Percentiles rank a stretch among this genome's conserved stretches.
Evolutionary conservation across 1,140 invertebrate species (phyloP).

Genomic region (Camponotus floridanus): DNA sequence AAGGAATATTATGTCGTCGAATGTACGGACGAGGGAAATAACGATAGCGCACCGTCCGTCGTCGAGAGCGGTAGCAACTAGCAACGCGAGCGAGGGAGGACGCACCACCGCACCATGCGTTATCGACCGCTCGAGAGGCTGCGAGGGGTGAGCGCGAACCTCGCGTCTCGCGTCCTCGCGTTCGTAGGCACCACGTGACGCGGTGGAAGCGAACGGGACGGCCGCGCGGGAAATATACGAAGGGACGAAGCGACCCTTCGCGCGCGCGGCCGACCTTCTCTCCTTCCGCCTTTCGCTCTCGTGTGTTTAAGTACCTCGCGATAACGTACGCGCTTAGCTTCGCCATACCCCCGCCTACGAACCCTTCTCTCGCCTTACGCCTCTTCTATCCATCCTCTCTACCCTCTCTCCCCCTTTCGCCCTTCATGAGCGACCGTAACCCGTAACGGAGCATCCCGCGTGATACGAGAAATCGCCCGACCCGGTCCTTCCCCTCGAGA

Average conservation of each 20-base stretch:
- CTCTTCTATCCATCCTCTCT: conserved; percentile 37
- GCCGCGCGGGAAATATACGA: conserved; percentile 69
- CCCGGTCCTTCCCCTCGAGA: conserved; percentile 38
- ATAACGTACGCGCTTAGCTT: conserved; percentile 67
- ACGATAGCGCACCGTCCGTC: conserved; percentile 73
- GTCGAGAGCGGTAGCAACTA: conserved; percentile 70
- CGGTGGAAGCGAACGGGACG: conserved; percentile 50
- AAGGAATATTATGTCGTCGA: conserved; percentile 8
- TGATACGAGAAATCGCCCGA: conserved; percentile 47
- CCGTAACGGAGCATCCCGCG: conserved; percentile 52
- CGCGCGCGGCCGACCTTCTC: conserved; percentile 6
- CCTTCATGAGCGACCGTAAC: conserved; percentile 43
- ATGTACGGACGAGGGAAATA: conserved; percentile 75
- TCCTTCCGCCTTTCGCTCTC: not conserved
- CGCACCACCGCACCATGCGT: conserved; percentile 79
- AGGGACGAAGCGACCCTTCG: conserved; percentile 58
- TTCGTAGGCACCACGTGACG: conserved; percentile 48
- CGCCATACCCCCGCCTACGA: conserved; percentile 58
- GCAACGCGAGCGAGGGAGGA: conserved; percentile 74
- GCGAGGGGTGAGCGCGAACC: conserved; percentile 71
- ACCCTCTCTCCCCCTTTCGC: not conserved
- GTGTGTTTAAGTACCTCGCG: conserved; percentile 53
- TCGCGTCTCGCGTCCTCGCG: not conserved
- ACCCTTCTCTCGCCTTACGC: conserved; percentile 60
- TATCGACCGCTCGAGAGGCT: conserved; percentile 79